Evolutionary conservation across 2,888 invertebrate species (phyloP).

Genomic region (Sphaerophoria rueppellii): DNA sequence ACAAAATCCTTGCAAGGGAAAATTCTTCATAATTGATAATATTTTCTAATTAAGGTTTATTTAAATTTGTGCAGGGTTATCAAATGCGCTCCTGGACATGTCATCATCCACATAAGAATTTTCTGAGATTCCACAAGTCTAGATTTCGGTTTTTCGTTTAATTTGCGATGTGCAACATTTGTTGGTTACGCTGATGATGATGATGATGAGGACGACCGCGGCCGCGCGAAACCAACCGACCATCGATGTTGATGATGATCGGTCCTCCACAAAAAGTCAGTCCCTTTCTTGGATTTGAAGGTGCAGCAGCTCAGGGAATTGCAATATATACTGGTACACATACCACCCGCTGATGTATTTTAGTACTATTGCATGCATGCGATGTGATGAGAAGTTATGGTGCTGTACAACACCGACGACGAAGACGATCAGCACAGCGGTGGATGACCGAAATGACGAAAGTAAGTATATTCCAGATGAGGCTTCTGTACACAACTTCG

Average conservation of each 20-base stretch:
- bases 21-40: no score
- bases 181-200: constrained; percentile 62
- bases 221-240: background rate
- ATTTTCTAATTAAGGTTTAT: no score
- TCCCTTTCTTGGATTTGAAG: constrained; percentile 36
- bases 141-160: constrained; percentile 71
- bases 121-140: constrained; percentile 54
- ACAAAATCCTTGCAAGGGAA: no score
- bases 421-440: constrained; percentile 29
- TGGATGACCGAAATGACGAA: constrained; percentile 56
- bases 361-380: constrained; percentile 72
- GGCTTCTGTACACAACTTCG: constrained; percentile 53
- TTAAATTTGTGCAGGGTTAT: background rate
- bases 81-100: constrained; percentile 11
- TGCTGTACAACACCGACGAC: constrained; percentile 28
- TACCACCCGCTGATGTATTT: constrained; percentile 66
- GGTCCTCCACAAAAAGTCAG: constrained; percentile 38
- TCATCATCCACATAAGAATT: constrained; percentile 17
- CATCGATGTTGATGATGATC: constrained; percentile 62
- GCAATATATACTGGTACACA: constrained; percentile 23
- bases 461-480: constrained; percentile 50
- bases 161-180: constrained; percentile 74
- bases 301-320: constrained; percentile 42
- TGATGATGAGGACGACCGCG: constrained; percentile 56
- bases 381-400: constrained; percentile 73